These are phyloP conservation scores for Pantala flavescens DNA, from an alignment of 1,140 invertebrate genomes.

Conservation along the genomic window DNA sequence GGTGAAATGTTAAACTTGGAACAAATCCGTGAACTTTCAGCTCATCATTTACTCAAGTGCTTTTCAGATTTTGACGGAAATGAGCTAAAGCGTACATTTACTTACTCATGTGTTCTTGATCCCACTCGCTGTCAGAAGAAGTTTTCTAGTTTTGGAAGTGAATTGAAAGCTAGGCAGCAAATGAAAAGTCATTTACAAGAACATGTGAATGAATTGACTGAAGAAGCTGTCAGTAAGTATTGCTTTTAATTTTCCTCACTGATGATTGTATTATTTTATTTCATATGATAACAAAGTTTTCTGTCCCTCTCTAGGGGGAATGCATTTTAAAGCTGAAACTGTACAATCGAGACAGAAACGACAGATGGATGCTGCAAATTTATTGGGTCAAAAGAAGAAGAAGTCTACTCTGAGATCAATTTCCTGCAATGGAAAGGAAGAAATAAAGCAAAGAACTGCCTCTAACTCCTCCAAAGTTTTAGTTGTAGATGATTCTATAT, in stretches of 20 bases:
- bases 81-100: constrained; percentile 45
- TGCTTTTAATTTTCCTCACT: constrained; percentile 26
- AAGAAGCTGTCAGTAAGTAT: constrained; percentile 27
- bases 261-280: not conserved
- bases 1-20: constrained; percentile 30
- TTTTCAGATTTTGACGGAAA: constrained; percentile 45
- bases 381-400: constrained; percentile 4
- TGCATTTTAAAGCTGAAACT: constrained; percentile 12
- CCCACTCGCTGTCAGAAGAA: constrained; percentile 36
- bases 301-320: not conserved
- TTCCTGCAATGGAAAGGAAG: not conserved
- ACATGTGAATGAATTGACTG: constrained; percentile 38
- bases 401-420: not conserved
- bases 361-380: not conserved
- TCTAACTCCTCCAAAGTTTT: not conserved
- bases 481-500: not conserved
- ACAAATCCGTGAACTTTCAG: constrained; percentile 41
- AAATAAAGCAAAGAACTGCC: not conserved
- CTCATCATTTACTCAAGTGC: constrained; percentile 43
- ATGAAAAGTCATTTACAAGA: constrained; percentile 43
- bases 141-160: constrained; percentile 48
- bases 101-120: constrained; percentile 42
- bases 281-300: not conserved
- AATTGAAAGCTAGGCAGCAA: constrained; percentile 40
- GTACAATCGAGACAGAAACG: not conserved